phyloP scores from a whole-genome alignment of 2,797 vertebrate genomes.

The Poecilia picta region DNA sequence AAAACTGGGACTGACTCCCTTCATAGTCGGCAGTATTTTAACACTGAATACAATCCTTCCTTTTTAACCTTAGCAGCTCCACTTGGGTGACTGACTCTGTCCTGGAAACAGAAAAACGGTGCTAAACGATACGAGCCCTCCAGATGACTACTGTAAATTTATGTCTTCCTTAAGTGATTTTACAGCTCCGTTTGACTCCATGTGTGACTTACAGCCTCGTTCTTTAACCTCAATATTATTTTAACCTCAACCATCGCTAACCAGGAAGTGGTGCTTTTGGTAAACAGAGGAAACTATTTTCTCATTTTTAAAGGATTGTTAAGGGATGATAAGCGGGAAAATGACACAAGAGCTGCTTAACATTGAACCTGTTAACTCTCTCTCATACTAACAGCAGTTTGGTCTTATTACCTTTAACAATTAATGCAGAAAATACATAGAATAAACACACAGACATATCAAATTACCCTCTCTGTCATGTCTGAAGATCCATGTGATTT shows the following conservation, averaged over 20 bases:
- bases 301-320: not conserved
- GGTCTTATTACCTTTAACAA: not conserved
- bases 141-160: conserved; percentile 24
- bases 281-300: conserved; percentile 3
- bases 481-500: not conserved
- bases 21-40: not conserved
- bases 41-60: not conserved
- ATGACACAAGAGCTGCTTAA: not conserved
- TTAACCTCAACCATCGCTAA: conserved; percentile 18
- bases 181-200: conserved; percentile 21
- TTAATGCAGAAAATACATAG: not conserved
- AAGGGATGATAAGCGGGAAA: too few relatives aligned
- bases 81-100: conserved; percentile 11
- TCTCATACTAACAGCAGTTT: not conserved
- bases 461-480: not conserved
- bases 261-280: conserved; percentile 1
- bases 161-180: conserved; percentile 11
- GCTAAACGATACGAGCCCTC: conserved; percentile 2
- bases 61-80: not conserved
- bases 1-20: not conserved
- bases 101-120: conserved; percentile 11
- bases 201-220: conserved; percentile 15
- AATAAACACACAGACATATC: not conserved
- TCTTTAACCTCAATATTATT: conserved; percentile 25
- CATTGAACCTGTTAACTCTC: not conserved